Base-by-base conservation (phyloP, 2,888 invertebrate genomes). In the Muschampia plurimacula region DNA sequence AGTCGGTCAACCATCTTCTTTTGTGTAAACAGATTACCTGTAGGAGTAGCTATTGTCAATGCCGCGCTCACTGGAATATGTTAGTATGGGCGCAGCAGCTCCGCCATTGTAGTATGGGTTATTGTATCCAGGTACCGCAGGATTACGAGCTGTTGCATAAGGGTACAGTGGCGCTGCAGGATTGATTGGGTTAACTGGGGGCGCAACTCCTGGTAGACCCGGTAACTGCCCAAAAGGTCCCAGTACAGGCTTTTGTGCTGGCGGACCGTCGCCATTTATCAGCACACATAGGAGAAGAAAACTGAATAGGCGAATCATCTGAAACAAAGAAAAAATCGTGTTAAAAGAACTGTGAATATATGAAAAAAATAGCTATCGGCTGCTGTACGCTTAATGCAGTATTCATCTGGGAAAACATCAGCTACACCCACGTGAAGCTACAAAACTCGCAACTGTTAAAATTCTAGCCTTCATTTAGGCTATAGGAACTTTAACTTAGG, bases 41-140 rank as follows among this genome's bases (percentile, higher is more conserved):
- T 91, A 95, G 78, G 95, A 91, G 86, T 96, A 96, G 28, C 95
- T 95, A 75, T 96, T 96, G 83, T 96, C 96, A n/a, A 93, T 90
- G 76, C 92, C 95, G 66, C 95, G 90, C 74, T 95, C 95, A 77
- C 92, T 95, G 0, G 91, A 90, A 79, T 95, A 95, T 5, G 93
- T 89, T 49, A 95, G 74, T 57, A 95, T 95, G 1, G 95, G 95
- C 44, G 95, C 89, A 36, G 88, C 85, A 0, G 91, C 85, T 28
- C 85, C 87, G 8, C 79, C 78, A 66, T 84, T 86, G 74, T 89
- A 88, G 76, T 89, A 90, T 8, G 85, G 88, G 75, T 86, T 89
- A 62, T 84, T 86, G 52, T 84, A 83, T 6, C 85, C 79, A 12
- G 78, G 73, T 6, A 76, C 52, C 13, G 77, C 81, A 2, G 84